Percentiles rank a stretch among this genome's conserved stretches.
Evolutionary conservation across 2,888 invertebrate species (phyloP).

Genomic region (Protodeltote pygarga): DNA sequence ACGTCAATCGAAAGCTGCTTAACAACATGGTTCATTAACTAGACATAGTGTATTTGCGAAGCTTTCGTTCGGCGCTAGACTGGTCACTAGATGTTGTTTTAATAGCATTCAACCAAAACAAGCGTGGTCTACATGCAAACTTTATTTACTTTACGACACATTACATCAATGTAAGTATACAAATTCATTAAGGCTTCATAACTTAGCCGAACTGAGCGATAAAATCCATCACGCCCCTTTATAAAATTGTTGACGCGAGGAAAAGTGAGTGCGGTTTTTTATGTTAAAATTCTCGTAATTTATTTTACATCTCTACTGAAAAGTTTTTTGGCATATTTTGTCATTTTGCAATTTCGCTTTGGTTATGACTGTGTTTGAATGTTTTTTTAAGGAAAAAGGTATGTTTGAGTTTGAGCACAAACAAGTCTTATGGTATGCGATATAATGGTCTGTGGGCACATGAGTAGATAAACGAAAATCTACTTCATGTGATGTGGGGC

Average conservation of each 20-base stretch:
- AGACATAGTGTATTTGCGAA: constrained; percentile 55
- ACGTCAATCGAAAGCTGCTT: constrained; percentile 41
- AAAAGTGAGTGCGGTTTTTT: constrained; percentile 6
- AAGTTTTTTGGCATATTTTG: background rate
- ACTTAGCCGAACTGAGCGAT: constrained; percentile 26
- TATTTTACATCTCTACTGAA: background rate
- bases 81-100: constrained; percentile 57
- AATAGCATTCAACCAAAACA: constrained; percentile 59
- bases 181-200: constrained; percentile 36
- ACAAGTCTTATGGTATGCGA: too few species aligned
- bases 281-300: constrained; percentile 12
- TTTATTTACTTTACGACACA: constrained; percentile 58
- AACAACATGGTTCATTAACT: constrained; percentile 60
- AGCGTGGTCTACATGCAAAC: constrained; percentile 53
- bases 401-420: too few species aligned
- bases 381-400: too few species aligned
- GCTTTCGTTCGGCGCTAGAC: background rate
- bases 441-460: too few species aligned
- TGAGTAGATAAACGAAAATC: too few species aligned
- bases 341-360: too few species aligned
- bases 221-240: constrained; percentile 32
- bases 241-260: constrained; percentile 22
- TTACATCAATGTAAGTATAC: constrained; percentile 43
- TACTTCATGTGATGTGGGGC: too few species aligned
- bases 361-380: too few species aligned